phyloP scores from a whole-genome alignment of 2,888 invertebrate genomes.

The Aradus depressus region DNA sequence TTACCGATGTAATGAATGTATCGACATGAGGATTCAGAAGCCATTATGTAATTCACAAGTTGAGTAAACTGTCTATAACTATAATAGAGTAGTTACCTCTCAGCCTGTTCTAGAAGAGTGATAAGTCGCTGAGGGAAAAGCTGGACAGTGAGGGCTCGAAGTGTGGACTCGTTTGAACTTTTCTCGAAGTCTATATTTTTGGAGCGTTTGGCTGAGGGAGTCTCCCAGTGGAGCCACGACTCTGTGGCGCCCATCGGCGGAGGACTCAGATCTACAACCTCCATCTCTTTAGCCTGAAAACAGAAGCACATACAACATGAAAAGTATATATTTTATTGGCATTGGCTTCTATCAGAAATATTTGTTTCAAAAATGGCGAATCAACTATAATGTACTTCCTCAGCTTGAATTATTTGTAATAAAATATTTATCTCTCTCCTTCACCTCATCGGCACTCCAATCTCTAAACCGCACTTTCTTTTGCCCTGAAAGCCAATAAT shows the following conservation, averaged over 20 bases:
- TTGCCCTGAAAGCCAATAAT: too few species aligned
- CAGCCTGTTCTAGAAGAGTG: constrained; percentile 64
- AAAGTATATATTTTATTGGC: too few species aligned
- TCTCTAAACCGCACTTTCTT: constrained; percentile 35
- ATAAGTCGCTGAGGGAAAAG: constrained; percentile 66
- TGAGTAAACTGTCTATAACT: too few species aligned
- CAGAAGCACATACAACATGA: constrained; percentile 5
- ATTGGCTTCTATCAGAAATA: too few species aligned
- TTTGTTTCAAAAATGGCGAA: too few species aligned
- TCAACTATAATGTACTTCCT: too few species aligned
- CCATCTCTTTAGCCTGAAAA: constrained; percentile 21
- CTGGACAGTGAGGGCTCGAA: constrained; percentile 42
- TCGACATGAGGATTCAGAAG: too few species aligned
- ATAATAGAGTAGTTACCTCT: too few species aligned
- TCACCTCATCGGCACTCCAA: constrained; percentile 2
- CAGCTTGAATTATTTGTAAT: too few species aligned
- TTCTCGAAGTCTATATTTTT: constrained; percentile 25
- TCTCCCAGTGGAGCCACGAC: constrained; percentile 32
- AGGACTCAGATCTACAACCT: constrained; percentile 34
- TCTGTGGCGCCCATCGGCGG: constrained; percentile 32
- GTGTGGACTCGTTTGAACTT: constrained; percentile 34
- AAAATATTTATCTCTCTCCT: neutral
- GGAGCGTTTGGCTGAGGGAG: constrained; percentile 18
- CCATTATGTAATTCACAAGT: too few species aligned
- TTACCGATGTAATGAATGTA: too few species aligned